phyloP scores from a whole-genome alignment of 2,888 invertebrate genomes.

The Hypselothyrea guttata region DNA sequence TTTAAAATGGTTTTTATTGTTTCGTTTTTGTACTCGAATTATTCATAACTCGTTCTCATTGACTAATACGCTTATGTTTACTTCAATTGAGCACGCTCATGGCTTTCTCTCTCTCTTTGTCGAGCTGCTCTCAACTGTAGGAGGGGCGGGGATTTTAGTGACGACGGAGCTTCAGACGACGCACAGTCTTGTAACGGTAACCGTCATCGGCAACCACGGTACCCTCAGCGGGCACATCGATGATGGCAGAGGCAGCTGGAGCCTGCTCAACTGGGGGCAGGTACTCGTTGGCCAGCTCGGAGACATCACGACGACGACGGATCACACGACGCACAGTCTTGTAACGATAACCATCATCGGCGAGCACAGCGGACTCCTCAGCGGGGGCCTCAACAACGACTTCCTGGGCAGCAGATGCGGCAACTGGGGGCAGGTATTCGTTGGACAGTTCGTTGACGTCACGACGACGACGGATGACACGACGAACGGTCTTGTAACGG shows the following conservation, averaged over 20 bases:
- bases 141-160: conserved; percentile 3
- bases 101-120: not conserved
- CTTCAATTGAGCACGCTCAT: conserved; percentile 43
- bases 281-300: conserved; percentile 52
- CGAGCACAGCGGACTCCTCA: conserved; percentile 33
- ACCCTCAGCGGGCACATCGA: conserved; percentile 31
- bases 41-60: conserved; percentile 64
- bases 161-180: conserved; percentile 40
- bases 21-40: conserved; percentile 70
- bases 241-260: conserved; percentile 41
- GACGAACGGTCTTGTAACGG: conserved; percentile 64
- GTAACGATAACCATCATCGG: conserved; percentile 55
- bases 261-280: conserved; percentile 52
- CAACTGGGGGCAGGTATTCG: conserved; percentile 68
- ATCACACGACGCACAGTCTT: conserved; percentile 61
- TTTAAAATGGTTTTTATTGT: conserved; percentile 44
- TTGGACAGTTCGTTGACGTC: conserved; percentile 66
- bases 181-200: conserved; percentile 74
- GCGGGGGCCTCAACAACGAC: conserved; percentile 16
- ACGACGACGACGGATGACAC: conserved; percentile 68
- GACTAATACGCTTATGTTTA: conserved; percentile 70
- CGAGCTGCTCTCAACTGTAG: not conserved
- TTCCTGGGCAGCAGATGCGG: conserved; percentile 23
- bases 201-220: conserved; percentile 48
- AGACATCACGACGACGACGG: conserved; percentile 59